Base-by-base conservation (phyloP, 2,888 invertebrate species). In the Phanerotoma sp. region DNA sequence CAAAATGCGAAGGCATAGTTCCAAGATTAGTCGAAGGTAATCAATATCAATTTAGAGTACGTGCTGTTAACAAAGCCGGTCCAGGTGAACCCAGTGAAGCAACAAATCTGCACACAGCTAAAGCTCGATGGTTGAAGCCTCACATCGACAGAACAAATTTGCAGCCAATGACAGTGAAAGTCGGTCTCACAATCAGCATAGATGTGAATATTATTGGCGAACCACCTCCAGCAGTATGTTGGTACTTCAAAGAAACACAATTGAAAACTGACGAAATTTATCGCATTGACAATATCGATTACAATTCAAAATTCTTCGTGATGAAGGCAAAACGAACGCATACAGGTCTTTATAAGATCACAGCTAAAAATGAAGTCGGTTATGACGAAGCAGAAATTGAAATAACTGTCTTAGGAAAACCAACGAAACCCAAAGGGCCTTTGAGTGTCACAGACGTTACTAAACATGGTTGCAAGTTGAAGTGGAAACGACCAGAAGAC, bases 31-130 rank as follows among this genome's bases (percentile, higher is more conserved):
- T 93, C 71, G 93, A 95, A 79, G 95, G 95, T 16, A 93, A 93
- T 77, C 94, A 95, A 71, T 97, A 97, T 76, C 95, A 96, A 77
- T 97, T 96, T 84, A 82, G 95, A 30, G 85, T 96, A 2, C 83
- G 91, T n/a, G 98, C 98, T 16, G 80, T 96, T 11, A 99, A 99
- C 79, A 93, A 95, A 79, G 96, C 96, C 41, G 98, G 99, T 2
- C 87, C 86, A 37, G 94, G 94, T 0, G 93, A 93, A 67, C 92
- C 95, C 1, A 92, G 92, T 20, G 94, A 95, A 77, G 90, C 91
- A 71, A 93, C 93, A 48, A 90, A 91, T 79, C 92, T 92, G 82
- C 94, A 95, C 70, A 90, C 90, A 4, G 93, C 93, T 62, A 94
- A 94, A 72, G 81, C 94, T 20, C 82, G 93, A 77, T 93, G 86